Conservation (phyloP, 2,113 vertebrate species). For the Pithys albifrons region DNA sequence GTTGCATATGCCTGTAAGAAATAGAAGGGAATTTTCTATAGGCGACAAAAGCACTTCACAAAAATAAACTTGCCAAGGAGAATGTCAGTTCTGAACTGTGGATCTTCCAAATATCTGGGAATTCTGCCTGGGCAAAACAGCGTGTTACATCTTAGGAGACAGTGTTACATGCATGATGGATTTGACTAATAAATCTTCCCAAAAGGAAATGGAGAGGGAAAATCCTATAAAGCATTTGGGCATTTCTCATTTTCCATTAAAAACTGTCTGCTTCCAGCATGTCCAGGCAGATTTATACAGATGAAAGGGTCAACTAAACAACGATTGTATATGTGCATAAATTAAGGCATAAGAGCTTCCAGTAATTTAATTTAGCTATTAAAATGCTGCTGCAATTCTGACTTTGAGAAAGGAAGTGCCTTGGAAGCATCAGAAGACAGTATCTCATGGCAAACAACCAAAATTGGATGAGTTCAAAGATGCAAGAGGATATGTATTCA, state of each 20-base stretch:
- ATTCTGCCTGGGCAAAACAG: background rate
- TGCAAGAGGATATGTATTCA: background rate
- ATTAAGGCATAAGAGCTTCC: background rate
- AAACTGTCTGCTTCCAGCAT: background rate
- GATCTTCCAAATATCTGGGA: background rate
- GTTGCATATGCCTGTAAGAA: background rate
- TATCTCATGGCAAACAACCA: background rate
- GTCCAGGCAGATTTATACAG: background rate
- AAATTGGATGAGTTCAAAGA: background rate
- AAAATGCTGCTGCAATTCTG: slow-evolving; percentile 4
- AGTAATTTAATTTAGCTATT: background rate
- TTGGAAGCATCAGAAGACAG: background rate
- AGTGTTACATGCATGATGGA: background rate
- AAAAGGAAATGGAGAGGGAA: background rate
- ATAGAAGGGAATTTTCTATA: background rate
- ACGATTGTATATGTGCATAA: background rate
- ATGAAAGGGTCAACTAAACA: background rate
- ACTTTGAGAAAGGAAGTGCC: background rate
- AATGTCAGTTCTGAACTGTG: background rate
- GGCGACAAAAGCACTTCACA: background rate
- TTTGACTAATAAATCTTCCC: background rate
- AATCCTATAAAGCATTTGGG: background rate
- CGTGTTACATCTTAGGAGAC: background rate
- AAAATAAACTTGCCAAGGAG: background rate
- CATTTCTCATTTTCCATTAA: background rate